Conservation (phyloP, 2,888 invertebrate genomes). For the Mesochorus sp. region DNA sequence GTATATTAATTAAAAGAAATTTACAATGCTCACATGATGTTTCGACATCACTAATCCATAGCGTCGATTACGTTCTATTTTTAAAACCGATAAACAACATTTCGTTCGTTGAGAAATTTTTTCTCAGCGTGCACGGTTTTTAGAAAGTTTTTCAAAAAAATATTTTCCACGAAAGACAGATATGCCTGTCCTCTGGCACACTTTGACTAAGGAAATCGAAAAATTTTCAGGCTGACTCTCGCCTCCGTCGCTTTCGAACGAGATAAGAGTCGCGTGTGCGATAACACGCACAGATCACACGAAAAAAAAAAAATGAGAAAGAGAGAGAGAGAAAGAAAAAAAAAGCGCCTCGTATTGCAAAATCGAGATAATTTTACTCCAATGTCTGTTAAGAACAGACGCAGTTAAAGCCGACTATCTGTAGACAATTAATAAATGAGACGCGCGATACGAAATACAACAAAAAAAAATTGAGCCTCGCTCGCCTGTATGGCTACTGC, state of each 20-base stretch:
- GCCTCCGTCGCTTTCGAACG: too few relatives aligned
- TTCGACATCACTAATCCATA: too few relatives aligned
- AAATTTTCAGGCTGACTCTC: conserved; percentile 16
- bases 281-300: conserved; percentile 43
- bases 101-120: too few relatives aligned
- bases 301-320: conserved; percentile 18
- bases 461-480: neutral
- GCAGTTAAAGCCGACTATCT: conserved; percentile 49
- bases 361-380: conserved; percentile 57
- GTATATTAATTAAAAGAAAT: too few relatives aligned
- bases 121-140: too few relatives aligned
- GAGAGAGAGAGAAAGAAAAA: conserved; percentile 31
- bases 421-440: conserved; percentile 44
- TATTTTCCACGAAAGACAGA: neutral
- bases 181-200: too few relatives aligned
- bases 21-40: too few relatives aligned
- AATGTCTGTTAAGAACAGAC: conserved; percentile 55
- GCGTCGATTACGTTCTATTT: too few relatives aligned
- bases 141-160: neutral
- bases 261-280: conserved; percentile 42
- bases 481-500: conserved; percentile 33
- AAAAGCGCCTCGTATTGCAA: conserved; percentile 9
- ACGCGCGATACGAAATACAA: conserved; percentile 1
- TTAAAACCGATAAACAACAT: too few relatives aligned
- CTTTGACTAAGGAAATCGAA: conserved; percentile 10